phyloP scores from a whole-genome alignment of 2,113 vertebrate species.

The Ceratotherium simum region DNA sequence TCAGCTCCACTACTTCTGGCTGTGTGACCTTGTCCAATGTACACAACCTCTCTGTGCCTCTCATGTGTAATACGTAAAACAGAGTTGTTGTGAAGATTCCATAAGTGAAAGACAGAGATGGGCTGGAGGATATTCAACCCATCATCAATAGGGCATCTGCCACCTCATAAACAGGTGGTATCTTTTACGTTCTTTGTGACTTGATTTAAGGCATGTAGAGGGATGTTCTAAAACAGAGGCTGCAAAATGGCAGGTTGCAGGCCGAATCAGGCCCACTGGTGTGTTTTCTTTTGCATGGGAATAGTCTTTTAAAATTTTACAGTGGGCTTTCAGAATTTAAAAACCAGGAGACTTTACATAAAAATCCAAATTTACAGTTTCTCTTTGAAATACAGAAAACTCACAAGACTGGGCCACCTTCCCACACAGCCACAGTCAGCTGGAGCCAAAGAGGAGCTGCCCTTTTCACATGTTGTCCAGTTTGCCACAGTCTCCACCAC shows the following conservation, averaged over 20 bases:
- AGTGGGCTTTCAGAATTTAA: background rate
- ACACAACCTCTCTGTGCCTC: background rate
- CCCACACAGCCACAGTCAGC: background rate
- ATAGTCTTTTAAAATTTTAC: background rate
- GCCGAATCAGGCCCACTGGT: background rate
- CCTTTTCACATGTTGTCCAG: background rate
- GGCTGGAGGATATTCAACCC: background rate
- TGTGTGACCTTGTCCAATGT: background rate
- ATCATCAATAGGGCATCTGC: fast-evolving
- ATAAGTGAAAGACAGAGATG: background rate
- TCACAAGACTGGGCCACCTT: background rate
- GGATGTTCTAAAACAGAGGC: background rate
- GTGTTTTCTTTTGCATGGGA: background rate
- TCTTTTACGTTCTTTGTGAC: background rate
- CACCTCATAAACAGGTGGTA: background rate
- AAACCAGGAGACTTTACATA: background rate
- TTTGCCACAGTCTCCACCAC: background rate
- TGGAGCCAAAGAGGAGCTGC: background rate
- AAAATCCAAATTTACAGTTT: background rate
- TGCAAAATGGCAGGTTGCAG: background rate
- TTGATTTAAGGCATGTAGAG: background rate
- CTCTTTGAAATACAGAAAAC: background rate
- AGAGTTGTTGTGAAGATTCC: background rate
- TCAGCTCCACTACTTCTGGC: background rate
- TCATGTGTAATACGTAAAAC: background rate